These are phyloP conservation scores for Tenthredo notha DNA, from an alignment of 2,888 invertebrate species.

Conservation along the genomic window DNA sequence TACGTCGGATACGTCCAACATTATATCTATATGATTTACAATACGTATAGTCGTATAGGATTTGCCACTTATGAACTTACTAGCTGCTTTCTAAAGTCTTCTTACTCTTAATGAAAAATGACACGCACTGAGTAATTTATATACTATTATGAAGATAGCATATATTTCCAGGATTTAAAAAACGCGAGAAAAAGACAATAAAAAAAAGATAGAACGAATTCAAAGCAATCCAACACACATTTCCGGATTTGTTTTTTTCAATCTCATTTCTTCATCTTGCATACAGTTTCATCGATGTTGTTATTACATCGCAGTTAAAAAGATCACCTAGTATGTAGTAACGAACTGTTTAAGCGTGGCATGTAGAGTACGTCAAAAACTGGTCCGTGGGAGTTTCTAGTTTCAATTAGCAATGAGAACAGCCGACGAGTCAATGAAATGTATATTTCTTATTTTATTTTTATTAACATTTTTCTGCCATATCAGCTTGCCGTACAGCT, in stretches of 20 bases:
- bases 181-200: not conserved
- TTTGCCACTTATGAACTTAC: slow-evolving; percentile 20
- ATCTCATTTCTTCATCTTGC: not conserved
- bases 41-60: not conserved
- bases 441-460: slow-evolving; percentile 29
- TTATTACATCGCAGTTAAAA: not conserved
- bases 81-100: slow-evolving; percentile 32
- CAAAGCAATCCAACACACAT: not conserved
- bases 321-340: not conserved
- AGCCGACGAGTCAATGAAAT: slow-evolving; percentile 35
- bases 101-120: not conserved
- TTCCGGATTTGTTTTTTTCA: not conserved
- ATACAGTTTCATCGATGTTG: not conserved
- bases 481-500: not conserved
- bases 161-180: not conserved
- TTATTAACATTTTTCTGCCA: not conserved
- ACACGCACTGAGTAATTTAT: slow-evolving; percentile 13
- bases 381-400: slow-evolving; percentile 47
- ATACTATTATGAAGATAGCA: not conserved
- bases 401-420: slow-evolving; percentile 41
- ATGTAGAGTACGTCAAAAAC: slow-evolving; percentile 43
- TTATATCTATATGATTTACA: not conserved
- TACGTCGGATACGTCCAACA: not conserved
- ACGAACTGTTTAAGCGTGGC: slow-evolving; percentile 10
- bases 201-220: not conserved